These are phyloP conservation scores for Pseudeuparius sepicola DNA, from an alignment of 2,888 invertebrate species.

Conservation along the genomic window DNA sequence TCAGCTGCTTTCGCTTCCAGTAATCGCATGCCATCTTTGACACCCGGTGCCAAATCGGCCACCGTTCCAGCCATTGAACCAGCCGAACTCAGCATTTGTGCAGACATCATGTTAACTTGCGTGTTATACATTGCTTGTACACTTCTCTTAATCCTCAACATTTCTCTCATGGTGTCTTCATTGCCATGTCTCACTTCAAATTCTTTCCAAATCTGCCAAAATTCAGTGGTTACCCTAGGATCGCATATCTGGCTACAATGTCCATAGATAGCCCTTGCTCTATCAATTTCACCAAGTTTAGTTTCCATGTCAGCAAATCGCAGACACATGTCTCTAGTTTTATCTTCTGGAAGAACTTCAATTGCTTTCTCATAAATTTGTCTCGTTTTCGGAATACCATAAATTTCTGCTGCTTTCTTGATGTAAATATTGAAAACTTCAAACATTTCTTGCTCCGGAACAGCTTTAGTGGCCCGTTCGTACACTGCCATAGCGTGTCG, in stretches of 20 bases:
- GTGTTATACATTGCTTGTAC: conserved; percentile 98
- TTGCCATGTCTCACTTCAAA: conserved; percentile 99
- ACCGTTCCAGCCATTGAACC: conserved; percentile 55
- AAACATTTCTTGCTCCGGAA: conserved; percentile 82
- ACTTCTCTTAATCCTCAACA: conserved; percentile 94
- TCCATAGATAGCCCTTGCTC: conserved; percentile 92
- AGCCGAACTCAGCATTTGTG: conserved; percentile 85
- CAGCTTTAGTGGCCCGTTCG: conserved; percentile 87
- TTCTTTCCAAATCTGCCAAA: conserved; percentile 99
- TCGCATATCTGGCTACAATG: conserved; percentile 99
- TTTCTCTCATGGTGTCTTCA: conserved; percentile 98
- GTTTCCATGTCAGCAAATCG: conserved; percentile 97
- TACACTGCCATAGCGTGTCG: conserved; percentile 99
- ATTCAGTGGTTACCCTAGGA: conserved; percentile 88
- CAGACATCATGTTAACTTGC: conserved; percentile 98
- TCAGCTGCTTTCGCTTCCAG: conserved; percentile 75
- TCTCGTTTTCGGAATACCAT: conserved; percentile 92
- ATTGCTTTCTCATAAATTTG: conserved; percentile 98
- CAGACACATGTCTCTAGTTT: conserved; percentile 91
- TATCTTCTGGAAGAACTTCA: conserved; percentile 81
- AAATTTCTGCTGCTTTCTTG: conserved; percentile 95
- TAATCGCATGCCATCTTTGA: conserved; percentile 80
- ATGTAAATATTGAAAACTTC: conserved; percentile 99
- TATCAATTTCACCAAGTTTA: conserved; percentile 95
- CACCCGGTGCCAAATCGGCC: conserved; percentile 64